Percentiles rank a stretch among this genome's conserved stretches.
phyloP scores from a whole-genome alignment of 2,113 vertebrate genomes.

The Xiphophorus couchianus region DNA sequence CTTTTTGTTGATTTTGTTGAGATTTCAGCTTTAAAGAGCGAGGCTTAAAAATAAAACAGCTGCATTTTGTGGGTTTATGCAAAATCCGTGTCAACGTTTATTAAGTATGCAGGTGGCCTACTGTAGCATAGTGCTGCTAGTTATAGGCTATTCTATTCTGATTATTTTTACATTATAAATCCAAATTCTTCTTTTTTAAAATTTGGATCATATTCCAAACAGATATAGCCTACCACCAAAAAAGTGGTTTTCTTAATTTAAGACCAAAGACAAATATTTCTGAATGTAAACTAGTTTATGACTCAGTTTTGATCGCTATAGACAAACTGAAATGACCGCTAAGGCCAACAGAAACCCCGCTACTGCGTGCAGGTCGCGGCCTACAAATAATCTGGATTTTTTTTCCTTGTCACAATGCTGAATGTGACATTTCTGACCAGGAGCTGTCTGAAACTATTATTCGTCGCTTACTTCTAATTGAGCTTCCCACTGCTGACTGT shows the following conservation, averaged over 20 bases:
- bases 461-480: not conserved
- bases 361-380: not conserved
- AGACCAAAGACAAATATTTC: not conserved
- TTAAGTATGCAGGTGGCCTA: not conserved
- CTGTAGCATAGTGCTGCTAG: not conserved
- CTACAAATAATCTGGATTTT: not conserved
- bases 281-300: not conserved
- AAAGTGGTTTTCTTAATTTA: not conserved
- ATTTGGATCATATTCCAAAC: not conserved
- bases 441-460: not conserved
- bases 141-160: too few species aligned
- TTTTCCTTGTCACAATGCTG: not conserved
- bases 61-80: not conserved
- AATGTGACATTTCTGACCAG: not conserved
- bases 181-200: not conserved
- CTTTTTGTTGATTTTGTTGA: not conserved
- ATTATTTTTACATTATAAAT: not conserved
- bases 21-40: not conserved
- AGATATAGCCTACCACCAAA: not conserved
- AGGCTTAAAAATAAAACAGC: not conserved
- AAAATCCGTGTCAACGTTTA: not conserved
- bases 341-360: not conserved
- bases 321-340: too few species aligned
- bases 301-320: not conserved
- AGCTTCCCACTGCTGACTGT: too few species aligned